Evolutionary conservation across 2,113 vertebrate species (phyloP).

Genomic region (Caranx ignobilis): DNA sequence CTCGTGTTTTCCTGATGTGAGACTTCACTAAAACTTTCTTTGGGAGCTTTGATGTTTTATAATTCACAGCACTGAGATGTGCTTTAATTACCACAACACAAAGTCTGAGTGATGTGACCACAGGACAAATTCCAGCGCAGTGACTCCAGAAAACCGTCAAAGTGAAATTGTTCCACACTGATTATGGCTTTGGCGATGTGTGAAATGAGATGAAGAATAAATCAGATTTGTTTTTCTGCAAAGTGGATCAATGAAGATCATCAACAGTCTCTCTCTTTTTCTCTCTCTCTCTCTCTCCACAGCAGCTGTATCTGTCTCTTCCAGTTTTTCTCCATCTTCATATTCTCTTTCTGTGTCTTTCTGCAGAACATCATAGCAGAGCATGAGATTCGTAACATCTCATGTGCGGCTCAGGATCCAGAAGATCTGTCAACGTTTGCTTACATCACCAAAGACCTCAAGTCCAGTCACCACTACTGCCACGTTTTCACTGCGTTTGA

Average conservation of each 20-base stretch:
- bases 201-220: slow-evolving; percentile 62
- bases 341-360: neutral
- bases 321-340: neutral
- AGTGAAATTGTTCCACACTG: slow-evolving; percentile 34
- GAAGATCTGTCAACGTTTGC: slow-evolving; percentile 99
- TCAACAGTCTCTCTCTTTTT: slow-evolving; percentile 7
- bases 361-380: slow-evolving; percentile 96
- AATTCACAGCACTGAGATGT: slow-evolving; percentile 26
- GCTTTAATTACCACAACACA: slow-evolving; percentile 53
- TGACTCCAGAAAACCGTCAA: slow-evolving; percentile 41
- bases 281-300: neutral
- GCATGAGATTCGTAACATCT: slow-evolving; percentile 99
- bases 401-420: slow-evolving; percentile 98
- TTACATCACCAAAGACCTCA: slow-evolving; percentile 99
- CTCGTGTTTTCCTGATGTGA: neutral
- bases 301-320: slow-evolving; percentile 8
- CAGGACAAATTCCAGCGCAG: slow-evolving; percentile 53
- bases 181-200: slow-evolving; percentile 46
- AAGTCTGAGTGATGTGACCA: slow-evolving; percentile 52
- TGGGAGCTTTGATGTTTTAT: slow-evolving; percentile 24
- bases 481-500: slow-evolving; percentile 99
- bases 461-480: slow-evolving; percentile 99
- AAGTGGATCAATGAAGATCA: slow-evolving; percentile 41
- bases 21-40: slow-evolving; percentile 8
- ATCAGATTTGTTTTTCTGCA: slow-evolving; percentile 61